Base-by-base conservation (phyloP, 2,113 vertebrate genomes). In the Oryzias curvinotus region DNA sequence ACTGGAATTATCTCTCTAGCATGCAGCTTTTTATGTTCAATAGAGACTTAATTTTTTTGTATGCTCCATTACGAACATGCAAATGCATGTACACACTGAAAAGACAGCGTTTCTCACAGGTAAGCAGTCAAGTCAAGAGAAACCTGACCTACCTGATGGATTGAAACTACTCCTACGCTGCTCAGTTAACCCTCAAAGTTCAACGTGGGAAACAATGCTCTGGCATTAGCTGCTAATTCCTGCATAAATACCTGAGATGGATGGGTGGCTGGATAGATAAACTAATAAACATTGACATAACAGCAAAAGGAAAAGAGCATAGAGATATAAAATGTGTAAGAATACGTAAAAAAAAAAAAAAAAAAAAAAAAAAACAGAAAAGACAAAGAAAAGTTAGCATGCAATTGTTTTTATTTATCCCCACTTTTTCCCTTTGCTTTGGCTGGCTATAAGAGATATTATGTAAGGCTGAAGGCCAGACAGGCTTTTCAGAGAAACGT, bases 131-230 rank as follows among this genome's bases (percentile, higher is more conserved):
- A 78, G 82, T 87, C 91, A 83, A 85, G 82, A 92, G 91, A 93
- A 93, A 93, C 92, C 91, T 87, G 89, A 91, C 90, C 90, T 92
- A 93, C 92, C 91, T 92, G 91, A 92, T 65, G 59, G 91, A 92
- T 93, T 91, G 92, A 93, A 93, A 93, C 91, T 92, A 89, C 91
- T 86, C 92, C 92, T 91, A 92, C 90, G 85, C 88, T 30, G 43
- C 78, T 72, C 66, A 68, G 84, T 91, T 92, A 92, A 91, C 89
- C 85, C 70, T 88, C 71, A 25, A 45, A 77, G 82, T 81, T 75
- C 75, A 46, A 81, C 85, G 90, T 92, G 90, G 89, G 92, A 93
- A 92, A 91, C 84, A 87, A 88, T 77, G 57, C 68, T 51, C 58
- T 25, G 68, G 73, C 80, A 70, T 80, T 81, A 76, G 44, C 67